Evolutionary conservation across 2,888 invertebrate genomes (phyloP).

Genomic region (Osmoderma eremita): DNA sequence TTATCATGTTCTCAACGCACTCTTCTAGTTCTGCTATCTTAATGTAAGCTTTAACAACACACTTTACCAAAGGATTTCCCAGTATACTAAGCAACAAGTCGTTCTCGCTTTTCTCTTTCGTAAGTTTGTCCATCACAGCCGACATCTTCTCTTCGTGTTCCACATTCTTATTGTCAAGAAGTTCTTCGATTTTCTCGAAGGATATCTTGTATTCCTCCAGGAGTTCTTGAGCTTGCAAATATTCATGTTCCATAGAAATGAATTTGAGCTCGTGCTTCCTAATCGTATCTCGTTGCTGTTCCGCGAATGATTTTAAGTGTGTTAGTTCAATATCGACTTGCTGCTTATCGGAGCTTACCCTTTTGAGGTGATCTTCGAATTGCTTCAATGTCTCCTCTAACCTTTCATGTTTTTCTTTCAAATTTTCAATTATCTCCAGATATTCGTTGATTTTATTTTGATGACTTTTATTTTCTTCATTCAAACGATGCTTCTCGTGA

Average conservation of each 20-base stretch:
- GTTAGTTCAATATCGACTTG: constrained; percentile 11
- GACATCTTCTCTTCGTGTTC: constrained; percentile 32
- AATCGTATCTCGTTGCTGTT: constrained; percentile 20
- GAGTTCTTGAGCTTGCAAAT: constrained; percentile 28
- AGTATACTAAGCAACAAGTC: constrained; percentile 16
- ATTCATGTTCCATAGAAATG: constrained; percentile 34
- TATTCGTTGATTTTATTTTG: constrained; percentile 11
- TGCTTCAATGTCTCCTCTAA: constrained; percentile 8
- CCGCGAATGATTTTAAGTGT: constrained; percentile 12
- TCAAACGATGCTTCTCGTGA: constrained; percentile 8
- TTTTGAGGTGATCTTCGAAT: constrained; percentile 10
- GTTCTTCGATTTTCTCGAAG: constrained; percentile 32
- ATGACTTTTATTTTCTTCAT: constrained; percentile 4
- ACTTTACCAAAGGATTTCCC: constrained; percentile 5
- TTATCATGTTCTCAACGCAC: constrained; percentile 24
- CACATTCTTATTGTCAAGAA: constrained; percentile 20
- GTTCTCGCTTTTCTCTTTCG: constrained; percentile 17
- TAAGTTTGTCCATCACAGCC: constrained; percentile 4
- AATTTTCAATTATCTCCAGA: not conserved
- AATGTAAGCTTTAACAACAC: constrained; percentile 23
- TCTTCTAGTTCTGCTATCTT: constrained; percentile 34
- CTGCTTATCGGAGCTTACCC: constrained; percentile 6
- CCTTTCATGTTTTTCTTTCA: constrained; percentile 9
- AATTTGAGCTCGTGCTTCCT: constrained; percentile 30
- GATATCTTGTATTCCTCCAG: constrained; percentile 28